These are phyloP conservation scores for Ahaetulla prasina DNA, from an alignment of 2,113 vertebrate genomes.

Conservation along the genomic window DNA sequence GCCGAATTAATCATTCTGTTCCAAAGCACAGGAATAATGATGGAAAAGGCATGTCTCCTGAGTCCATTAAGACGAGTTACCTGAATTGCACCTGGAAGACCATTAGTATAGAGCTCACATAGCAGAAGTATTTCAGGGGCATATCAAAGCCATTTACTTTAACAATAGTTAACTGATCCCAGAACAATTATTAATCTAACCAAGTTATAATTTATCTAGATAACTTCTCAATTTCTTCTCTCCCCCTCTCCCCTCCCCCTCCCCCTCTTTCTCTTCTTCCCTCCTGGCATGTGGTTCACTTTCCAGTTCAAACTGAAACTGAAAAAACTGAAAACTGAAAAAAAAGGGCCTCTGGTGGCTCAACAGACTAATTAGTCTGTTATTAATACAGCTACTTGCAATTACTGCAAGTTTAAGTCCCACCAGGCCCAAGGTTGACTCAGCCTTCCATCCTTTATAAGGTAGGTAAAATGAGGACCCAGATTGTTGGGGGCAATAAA, in stretches of 20 bases:
- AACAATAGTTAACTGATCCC: background rate
- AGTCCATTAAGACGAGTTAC: background rate
- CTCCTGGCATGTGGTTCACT: background rate
- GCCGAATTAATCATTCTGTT: background rate
- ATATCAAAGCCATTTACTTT: background rate
- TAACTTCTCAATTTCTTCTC: background rate
- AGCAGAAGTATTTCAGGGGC: background rate
- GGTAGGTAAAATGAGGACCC: no score
- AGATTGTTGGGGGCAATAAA: no score
- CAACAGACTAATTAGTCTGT: no score
- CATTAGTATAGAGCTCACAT: background rate
- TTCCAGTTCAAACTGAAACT: background rate
- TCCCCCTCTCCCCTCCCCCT: background rate
- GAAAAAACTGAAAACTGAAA: no score
- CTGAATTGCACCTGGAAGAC: background rate
- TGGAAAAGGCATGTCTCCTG: background rate
- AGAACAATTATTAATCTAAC: background rate
- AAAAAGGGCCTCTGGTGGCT: no score
- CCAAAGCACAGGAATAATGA: background rate
- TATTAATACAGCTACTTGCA: no score
- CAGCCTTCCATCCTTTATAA: no score
- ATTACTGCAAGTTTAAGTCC: no score
- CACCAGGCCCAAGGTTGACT: no score
- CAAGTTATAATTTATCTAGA: background rate
- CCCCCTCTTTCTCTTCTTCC: background rate